Conservation (phyloP, 2,113 vertebrate species). For the Cinclus cinclus region DNA sequence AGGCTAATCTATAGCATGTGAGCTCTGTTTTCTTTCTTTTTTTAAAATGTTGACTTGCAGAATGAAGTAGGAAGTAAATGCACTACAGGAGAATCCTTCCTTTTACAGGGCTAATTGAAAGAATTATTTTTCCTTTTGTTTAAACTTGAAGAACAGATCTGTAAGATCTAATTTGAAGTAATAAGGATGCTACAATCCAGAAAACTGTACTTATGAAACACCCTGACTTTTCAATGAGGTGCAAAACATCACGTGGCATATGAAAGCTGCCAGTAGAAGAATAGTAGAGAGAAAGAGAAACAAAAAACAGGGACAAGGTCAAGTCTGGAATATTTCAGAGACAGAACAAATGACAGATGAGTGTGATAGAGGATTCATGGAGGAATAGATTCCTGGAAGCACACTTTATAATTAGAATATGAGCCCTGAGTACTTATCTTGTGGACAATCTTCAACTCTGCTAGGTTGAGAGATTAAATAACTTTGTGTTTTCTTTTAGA, state of each 20-base stretch:
- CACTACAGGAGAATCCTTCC: neutral
- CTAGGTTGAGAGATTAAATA: neutral
- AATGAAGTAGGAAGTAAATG: neutral
- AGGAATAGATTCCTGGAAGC: constrained; percentile 14
- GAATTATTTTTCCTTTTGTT: neutral
- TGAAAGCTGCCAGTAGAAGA: constrained; percentile 22
- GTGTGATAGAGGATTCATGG: neutral
- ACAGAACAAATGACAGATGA: constrained; percentile 21
- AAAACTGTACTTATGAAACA: constrained; percentile 37
- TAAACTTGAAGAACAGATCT: neutral
- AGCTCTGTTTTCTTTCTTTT: neutral
- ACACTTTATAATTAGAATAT: neutral
- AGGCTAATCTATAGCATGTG: neutral
- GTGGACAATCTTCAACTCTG: neutral
- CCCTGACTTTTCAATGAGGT: neutral
- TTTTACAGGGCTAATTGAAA: neutral
- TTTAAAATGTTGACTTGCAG: neutral
- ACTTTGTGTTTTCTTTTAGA: neutral
- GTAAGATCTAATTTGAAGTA: neutral
- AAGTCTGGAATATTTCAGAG: constrained; percentile 64
- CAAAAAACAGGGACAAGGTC: constrained; percentile 34
- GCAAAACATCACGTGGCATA: neutral
- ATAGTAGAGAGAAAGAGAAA: constrained; percentile 33
- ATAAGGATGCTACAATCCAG: constrained; percentile 31
- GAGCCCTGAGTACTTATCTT: neutral